Evolutionary conservation across 37 sponge, comb jelly and placozoan genomes (phyloP).

Genomic region (Hexactinellida sp.): DNA sequence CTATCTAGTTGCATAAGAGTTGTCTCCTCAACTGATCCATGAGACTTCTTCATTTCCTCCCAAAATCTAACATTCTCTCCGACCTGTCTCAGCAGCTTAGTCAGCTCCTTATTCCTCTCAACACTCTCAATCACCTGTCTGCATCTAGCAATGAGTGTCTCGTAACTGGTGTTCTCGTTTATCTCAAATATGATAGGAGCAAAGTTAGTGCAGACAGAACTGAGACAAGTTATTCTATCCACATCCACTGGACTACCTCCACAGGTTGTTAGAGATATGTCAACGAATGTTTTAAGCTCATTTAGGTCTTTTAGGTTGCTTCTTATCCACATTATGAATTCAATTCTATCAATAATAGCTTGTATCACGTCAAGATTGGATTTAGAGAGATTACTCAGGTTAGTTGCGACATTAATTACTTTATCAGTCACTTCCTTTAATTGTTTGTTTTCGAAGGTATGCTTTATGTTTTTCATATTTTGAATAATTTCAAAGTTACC

Average conservation of each 20-base stretch:
- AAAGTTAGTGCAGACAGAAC: constrained; percentile 9
- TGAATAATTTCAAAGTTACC: background rate
- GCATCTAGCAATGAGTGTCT: constrained; percentile 4
- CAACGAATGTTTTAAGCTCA: background rate
- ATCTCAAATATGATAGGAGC: background rate
- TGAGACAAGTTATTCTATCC: background rate
- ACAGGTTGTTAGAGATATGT: background rate
- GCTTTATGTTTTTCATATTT: background rate
- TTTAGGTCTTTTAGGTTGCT: background rate
- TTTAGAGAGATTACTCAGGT: background rate
- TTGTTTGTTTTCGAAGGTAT: background rate
- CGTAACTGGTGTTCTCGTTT: background rate
- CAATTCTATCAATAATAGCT: background rate
- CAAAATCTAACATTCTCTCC: background rate
- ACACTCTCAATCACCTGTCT: background rate
- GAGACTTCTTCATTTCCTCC: constrained; percentile 8
- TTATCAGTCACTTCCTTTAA: background rate
- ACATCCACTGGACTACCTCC: background rate
- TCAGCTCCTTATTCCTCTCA: background rate
- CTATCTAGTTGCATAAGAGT: background rate
- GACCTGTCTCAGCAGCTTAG: background rate
- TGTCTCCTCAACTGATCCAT: constrained; percentile 8
- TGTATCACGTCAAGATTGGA: background rate
- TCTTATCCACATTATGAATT: background rate
- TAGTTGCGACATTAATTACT: background rate